Evolutionary conservation across 2,888 invertebrate species (phyloP), one percentile per base, ranked within the genome.

Genomic region (Tortrix viridana): DNA sequence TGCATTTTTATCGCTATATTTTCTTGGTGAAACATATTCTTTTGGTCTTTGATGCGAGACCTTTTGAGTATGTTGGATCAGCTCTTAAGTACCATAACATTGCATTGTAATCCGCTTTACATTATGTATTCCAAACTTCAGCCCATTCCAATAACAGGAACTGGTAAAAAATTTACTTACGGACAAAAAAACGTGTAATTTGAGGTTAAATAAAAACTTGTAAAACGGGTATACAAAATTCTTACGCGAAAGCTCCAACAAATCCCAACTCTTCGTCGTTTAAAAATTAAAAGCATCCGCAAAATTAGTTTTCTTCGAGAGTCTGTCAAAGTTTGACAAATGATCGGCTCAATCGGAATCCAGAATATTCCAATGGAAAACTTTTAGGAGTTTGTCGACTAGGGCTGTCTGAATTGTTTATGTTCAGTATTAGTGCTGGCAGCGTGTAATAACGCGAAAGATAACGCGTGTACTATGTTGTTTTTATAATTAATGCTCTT

Each of bases 201-300:
- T 26, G 26, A 14, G n/a, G 16, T 41, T n/a, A 14, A 14, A 16
- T 6, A 44, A 16, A 44, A 44, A 16, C 44, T 44, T 16, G 18
- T 16, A 18, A 14, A 44, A n/a, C n/a, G n/a, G n/a, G n/a, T n/a
- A n/a, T n/a, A n/a, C n/a, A n/a, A n/a, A n/a, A n/a, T n/a, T n/a
- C 19, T 7, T 44, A 44, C 7, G 9, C 18, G 52, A 53, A 22
- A 53, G 22, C 38, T 53, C 20, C 41, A 53, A 53, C 48, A 38
- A 48, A 46, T 47, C n/a, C 55, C 22, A 56, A 57, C n/a, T 23
- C 38, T 9, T 26, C 50, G 56, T 56, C 56, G 50, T 62, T n/a
- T 57, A 57, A 50, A 62, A 57, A 62, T 62, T 62, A 57, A 57
- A 62, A 62, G 50, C 62, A 20, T 57, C 26, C 60, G 48, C 47